Percentiles rank a stretch among this genome's conserved stretches.
phyloP scores from a whole-genome alignment of 2,888 invertebrate species.

The Tineola bisselliella region DNA sequence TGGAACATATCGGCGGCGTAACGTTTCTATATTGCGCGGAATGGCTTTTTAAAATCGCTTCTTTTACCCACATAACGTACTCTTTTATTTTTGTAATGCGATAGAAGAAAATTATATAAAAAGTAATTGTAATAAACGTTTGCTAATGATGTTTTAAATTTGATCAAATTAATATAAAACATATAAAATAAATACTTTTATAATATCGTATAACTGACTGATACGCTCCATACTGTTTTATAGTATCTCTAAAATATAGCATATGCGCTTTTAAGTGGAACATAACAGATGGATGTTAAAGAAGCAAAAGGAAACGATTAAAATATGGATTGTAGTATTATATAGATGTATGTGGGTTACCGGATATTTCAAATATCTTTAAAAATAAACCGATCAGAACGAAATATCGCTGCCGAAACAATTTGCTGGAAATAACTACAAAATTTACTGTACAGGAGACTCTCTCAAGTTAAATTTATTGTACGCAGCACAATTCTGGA shows the following conservation, averaged over 20 bases:
- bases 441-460: conserved; percentile 44
- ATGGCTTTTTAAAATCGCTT: conserved; percentile 4
- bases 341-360: background rate
- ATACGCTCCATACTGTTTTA: too few species aligned
- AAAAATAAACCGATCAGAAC: conserved; percentile 7
- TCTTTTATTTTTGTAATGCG: background rate
- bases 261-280: too few species aligned
- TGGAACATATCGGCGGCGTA: conserved; percentile 1
- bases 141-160: background rate
- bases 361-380: background rate
- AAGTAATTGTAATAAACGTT: background rate
- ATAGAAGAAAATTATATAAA: too few species aligned
- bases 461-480: conserved; percentile 47
- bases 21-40: background rate
- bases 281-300: background rate
- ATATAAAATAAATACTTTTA: too few species aligned
- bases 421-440: conserved; percentile 50
- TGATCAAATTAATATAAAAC: background rate
- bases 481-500: conserved; percentile 49
- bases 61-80: background rate
- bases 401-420: conserved; percentile 31
- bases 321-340: too few species aligned
- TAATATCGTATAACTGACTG: too few species aligned
- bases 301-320: too few species aligned
- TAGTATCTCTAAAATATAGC: too few species aligned